A percentile compares a stretch with the other conserved stretches of the same genome.
These are phyloP conservation scores for Bufo gargarizans DNA, from an alignment of 2,113 vertebrate species.

Conservation along the genomic window DNA sequence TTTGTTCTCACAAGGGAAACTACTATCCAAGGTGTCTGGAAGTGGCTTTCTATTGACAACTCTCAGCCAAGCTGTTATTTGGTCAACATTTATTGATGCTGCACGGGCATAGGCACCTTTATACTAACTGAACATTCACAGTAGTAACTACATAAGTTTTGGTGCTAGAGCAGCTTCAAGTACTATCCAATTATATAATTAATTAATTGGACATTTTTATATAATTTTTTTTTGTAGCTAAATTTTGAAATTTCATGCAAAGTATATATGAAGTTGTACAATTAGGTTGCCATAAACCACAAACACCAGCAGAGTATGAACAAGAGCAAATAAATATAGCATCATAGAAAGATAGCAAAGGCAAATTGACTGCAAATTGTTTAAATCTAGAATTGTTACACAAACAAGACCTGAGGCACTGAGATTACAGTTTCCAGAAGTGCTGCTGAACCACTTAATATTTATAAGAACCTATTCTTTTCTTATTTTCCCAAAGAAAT, in stretches of 20 bases:
- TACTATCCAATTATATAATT: not conserved
- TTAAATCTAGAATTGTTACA: slow-evolving; percentile 46
- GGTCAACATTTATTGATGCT: too few relatives aligned
- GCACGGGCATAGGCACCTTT: too few relatives aligned
- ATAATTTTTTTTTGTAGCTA: not conserved
- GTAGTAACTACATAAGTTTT: too few relatives aligned
- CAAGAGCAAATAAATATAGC: slow-evolving; percentile 47
- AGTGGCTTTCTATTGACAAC: too few relatives aligned
- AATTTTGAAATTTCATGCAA: not conserved
- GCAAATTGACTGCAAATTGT: slow-evolving; percentile 52
- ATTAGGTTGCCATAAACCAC: not conserved
- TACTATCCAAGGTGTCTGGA: too few relatives aligned
- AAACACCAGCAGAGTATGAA: not conserved
- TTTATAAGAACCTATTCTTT: slow-evolving; percentile 49
- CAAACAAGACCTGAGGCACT: slow-evolving; percentile 26
- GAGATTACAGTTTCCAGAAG: slow-evolving; percentile 33
- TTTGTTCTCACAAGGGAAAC: too few relatives aligned
- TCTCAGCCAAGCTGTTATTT: too few relatives aligned
- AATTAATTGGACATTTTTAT: too few relatives aligned
- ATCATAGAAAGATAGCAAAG: slow-evolving; percentile 31
- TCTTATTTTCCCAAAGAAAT: slow-evolving; percentile 28
- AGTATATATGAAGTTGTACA: not conserved
- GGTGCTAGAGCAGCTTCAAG: not conserved
- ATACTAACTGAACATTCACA: too few relatives aligned
- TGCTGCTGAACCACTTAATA: slow-evolving; percentile 50